A percentile compares a stretch with the other conserved stretches of the same genome.
Conservation (phyloP, 2,888 invertebrate genomes). For the Aspidapion aeneum region DNA sequence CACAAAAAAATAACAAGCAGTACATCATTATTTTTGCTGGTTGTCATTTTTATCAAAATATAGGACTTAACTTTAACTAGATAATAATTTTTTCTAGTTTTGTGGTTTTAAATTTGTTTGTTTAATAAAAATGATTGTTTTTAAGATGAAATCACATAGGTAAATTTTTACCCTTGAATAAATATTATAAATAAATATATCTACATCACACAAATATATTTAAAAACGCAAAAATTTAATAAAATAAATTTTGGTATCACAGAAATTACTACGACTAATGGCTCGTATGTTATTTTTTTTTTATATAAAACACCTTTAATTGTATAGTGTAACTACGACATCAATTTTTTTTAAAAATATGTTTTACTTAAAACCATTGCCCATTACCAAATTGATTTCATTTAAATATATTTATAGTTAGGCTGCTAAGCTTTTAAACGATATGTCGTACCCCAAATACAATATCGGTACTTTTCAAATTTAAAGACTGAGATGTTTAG, state of each 20-base stretch:
- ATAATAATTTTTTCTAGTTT: background rate
- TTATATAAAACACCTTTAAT: too few species aligned
- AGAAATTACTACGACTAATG: slow-evolving; percentile 51
- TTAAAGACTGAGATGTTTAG: too few species aligned
- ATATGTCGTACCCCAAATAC: too few species aligned
- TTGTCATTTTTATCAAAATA: background rate
- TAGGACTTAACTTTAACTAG: too few species aligned
- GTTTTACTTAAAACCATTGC: too few species aligned
- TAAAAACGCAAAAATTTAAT: slow-evolving; percentile 41
- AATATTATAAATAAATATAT: background rate
- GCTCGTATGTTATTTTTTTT: slow-evolving; percentile 47
- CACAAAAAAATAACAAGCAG: background rate
- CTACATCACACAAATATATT: background rate
- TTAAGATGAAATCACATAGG: slow-evolving; percentile 36
- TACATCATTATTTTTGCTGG: background rate
- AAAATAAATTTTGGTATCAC: slow-evolving; percentile 50
- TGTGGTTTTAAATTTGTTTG: background rate
- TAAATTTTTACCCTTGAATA: slow-evolving; percentile 14
- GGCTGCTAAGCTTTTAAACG: too few species aligned
- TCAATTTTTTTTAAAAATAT: too few species aligned
- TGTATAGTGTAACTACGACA: too few species aligned
- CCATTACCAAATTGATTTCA: too few species aligned
- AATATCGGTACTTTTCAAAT: too few species aligned
- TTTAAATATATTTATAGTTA: too few species aligned
- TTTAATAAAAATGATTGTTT: slow-evolving; percentile 32